Conservation (phyloP, 1,140 invertebrate species). For the Ceratosolen solmsi region DNA sequence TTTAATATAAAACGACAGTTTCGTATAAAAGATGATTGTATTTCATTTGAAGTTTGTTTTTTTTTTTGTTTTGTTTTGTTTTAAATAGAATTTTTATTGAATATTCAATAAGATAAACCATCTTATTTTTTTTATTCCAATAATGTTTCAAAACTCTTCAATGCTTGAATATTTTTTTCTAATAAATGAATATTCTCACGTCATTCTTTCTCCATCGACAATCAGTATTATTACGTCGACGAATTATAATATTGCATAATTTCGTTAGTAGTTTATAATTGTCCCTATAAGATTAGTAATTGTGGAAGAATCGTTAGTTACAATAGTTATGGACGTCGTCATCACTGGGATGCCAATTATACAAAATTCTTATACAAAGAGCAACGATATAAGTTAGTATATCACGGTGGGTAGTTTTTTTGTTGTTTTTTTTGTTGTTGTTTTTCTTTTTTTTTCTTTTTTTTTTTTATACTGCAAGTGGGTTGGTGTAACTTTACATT, state of each 20-base stretch:
- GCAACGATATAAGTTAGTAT: neutral
- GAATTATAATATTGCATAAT: conserved; percentile 6
- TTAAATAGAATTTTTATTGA: no score
- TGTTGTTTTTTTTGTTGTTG: no score
- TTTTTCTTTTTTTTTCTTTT: no score
- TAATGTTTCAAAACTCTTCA: no score
- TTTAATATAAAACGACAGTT: no score
- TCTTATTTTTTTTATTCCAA: no score
- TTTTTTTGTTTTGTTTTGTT: no score
- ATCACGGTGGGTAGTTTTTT: no score
- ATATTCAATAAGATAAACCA: no score
- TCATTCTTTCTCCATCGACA: neutral
- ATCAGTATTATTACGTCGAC: neutral
- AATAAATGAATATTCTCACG: neutral
- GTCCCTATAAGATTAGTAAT: neutral
- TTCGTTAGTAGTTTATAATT: neutral
- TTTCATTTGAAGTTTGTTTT: no score
- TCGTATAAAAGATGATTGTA: no score
- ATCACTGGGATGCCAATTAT: neutral
- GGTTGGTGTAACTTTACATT: neutral
- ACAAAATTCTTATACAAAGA: neutral
- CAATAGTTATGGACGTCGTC: neutral
- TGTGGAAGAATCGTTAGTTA: neutral
- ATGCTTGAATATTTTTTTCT: no score
- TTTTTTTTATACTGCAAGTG: neutral